Evolutionary conservation across 2,888 invertebrate species (phyloP), one percentile per base, ranked within the genome.

Genomic region (Disparrhopalites patrizii): DNA sequence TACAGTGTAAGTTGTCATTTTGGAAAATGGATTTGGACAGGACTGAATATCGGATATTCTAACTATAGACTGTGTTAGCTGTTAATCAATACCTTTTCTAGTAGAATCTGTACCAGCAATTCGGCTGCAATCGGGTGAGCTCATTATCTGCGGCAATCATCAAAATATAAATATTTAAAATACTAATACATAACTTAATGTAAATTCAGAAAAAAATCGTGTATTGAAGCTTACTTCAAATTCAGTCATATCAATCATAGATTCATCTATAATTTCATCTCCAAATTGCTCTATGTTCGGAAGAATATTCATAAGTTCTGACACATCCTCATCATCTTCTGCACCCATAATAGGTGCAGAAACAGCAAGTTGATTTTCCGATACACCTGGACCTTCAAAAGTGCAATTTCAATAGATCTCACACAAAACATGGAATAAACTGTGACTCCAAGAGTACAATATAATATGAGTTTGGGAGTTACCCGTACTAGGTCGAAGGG

Each of bases 321-420:
- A 13, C 8, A 65, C 31, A 51, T 65, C 65, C 3, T 62, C 62
- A 28, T 65, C 65, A 18, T 58, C 65, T 23, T 58, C 65, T 28
- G 27, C 47, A 1, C n/a, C 43, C 15, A 23, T 36, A 28, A 43
- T 28, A 2, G 57, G 36, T 20, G 38, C 1, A 3, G 57, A 25
- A 13, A 25, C 40, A 13, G 33, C 28, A 3, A 23, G 5, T 5
- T 4, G 4, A 31, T 13, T 25, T 8, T 2, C 27, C 3, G 47
- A 8, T 5, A 23, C 47, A 20, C 15, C 47, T 13, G 13, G n/a
- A 20, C 3, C 47, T 47, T 47, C 23, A 47, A 20, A n/a, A 5
- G 40, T 18, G 3, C 2, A 25, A 52, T 28, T 25, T 8, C 15
- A 52, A 23, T 23, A 15, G 30, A 28, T 55, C 30, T n/a, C 52